Evolutionary conservation across 2,113 vertebrate species (phyloP).

Genomic region (Trichechus manatus): DNA sequence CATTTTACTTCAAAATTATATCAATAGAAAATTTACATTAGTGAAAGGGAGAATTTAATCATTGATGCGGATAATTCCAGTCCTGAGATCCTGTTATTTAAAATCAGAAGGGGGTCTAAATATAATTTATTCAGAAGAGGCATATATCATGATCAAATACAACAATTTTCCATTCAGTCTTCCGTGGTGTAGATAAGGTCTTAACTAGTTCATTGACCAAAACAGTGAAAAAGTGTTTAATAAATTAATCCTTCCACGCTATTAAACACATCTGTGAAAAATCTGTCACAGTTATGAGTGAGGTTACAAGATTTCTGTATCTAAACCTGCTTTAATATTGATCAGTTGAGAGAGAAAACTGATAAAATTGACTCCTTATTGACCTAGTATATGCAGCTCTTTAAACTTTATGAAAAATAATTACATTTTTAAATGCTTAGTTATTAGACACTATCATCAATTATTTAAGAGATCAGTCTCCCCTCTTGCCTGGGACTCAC

Average conservation of each 20-base stretch:
- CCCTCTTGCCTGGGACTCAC: slow-evolving; percentile 38
- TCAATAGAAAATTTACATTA: not conserved
- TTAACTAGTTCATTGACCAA: not conserved
- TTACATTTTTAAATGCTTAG: slow-evolving; percentile 28
- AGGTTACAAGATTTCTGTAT: not conserved
- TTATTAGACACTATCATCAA: not conserved
- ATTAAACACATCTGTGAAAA: not conserved
- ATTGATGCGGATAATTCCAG: not conserved
- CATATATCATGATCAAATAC: slow-evolving; percentile 3
- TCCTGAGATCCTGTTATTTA: not conserved
- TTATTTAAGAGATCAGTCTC: slow-evolving; percentile 14
- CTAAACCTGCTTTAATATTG: not conserved
- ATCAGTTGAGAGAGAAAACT: not conserved
- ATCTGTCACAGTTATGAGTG: not conserved
- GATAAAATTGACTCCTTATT: slow-evolving; percentile 40
- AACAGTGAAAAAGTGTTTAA: not conserved
- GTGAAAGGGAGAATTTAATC: not conserved
- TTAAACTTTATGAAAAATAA: slow-evolving; percentile 66
- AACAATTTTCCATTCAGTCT: not conserved
- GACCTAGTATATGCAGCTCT: slow-evolving; percentile 11
- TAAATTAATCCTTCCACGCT: not conserved
- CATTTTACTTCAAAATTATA: slow-evolving; percentile 39
- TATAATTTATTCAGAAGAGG: slow-evolving; percentile 18
- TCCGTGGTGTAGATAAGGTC: not conserved
- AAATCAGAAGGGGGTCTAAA: not conserved